Evolutionary conservation across 2,888 invertebrate species (phyloP).

Genomic region (Coenonympha glycerion): DNA sequence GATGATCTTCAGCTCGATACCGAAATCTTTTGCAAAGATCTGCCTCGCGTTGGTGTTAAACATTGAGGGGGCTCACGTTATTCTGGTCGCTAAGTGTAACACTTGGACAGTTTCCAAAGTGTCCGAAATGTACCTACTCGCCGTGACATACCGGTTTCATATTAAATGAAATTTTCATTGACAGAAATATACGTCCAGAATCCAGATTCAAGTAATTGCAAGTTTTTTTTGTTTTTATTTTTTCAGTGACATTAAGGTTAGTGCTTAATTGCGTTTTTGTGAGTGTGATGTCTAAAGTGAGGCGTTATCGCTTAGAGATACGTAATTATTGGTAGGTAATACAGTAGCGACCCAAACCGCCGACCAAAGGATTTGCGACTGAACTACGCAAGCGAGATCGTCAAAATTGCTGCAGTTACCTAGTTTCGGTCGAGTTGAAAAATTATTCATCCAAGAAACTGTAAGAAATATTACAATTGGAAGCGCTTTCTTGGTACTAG

Average conservation of each 20-base stretch:
- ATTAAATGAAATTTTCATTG: constrained; percentile 12
- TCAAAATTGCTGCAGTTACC: too few relatives aligned
- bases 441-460: too few relatives aligned
- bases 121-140: constrained; percentile 49
- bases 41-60: constrained; percentile 2
- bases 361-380: neutral
- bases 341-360: neutral
- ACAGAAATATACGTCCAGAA: constrained; percentile 7
- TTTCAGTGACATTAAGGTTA: too few relatives aligned
- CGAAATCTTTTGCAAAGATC: constrained; percentile 3
- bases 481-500: too few relatives aligned
- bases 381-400: neutral
- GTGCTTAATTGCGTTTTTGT: too few relatives aligned
- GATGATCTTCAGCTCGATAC: constrained; percentile 11
- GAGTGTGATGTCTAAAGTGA: too few relatives aligned
- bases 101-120: constrained; percentile 64
- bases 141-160: constrained; percentile 51
- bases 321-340: too few relatives aligned
- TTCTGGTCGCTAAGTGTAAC: constrained; percentile 35
- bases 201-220: too few relatives aligned
- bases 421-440: too few relatives aligned
- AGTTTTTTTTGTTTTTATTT: too few relatives aligned
- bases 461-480: too few relatives aligned
- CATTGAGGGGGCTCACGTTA: constrained; percentile 32
- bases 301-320: too few relatives aligned